Base-by-base conservation (phyloP, 2,113 vertebrate genomes). In the Proterorhinus semilunaris region DNA sequence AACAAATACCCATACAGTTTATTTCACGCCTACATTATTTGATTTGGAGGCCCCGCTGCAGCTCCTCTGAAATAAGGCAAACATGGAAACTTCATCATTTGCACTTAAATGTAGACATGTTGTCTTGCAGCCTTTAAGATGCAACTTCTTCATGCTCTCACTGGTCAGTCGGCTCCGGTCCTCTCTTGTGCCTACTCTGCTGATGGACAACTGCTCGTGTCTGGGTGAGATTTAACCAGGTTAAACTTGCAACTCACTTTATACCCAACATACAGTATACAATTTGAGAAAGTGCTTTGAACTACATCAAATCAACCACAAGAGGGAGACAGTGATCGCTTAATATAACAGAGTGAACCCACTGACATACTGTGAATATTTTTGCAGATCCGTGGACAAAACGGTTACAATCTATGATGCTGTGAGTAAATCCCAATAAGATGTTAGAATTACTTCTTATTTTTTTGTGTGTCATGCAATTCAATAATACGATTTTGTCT, bases 371-470 rank as follows among this genome's bases (percentile, higher is more conserved):
- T 58, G 49, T 36, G 10, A 13, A 6, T 65, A 62, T 73, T 79
- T 74, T 85, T 81, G 45, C 84, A 99, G 98, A 69, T 98, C 96
- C 72, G 95, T 99, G 91, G 97, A 99, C 92, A 99, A 99, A 86
- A 92, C 92, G 0, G 92, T 98, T 16, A 89, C 94, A 66, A 79
- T 99, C 65, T 92, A 94, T 80, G 93, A 96, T 84, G 91, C 91
- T 62, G 97, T 99, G 89, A 98, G 98, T 97, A 87, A 51, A 57
- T 78, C 13, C 57, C 5, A 70, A 21, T 63, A 66, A 42, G 10
- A 4, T 12, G 0, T 44, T 15, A 44, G 12, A 5, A 45, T 9
- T n/a, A 0, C 15, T 27, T 4, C 11, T 64, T 21, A 21, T 21
- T 8, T 12, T 12, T 42, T 69, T 6, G 13, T 12, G 58, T 15